These are phyloP conservation scores for Amphiduros pacificus DNA, from an alignment of 2,888 invertebrate genomes.

Conservation along the genomic window DNA sequence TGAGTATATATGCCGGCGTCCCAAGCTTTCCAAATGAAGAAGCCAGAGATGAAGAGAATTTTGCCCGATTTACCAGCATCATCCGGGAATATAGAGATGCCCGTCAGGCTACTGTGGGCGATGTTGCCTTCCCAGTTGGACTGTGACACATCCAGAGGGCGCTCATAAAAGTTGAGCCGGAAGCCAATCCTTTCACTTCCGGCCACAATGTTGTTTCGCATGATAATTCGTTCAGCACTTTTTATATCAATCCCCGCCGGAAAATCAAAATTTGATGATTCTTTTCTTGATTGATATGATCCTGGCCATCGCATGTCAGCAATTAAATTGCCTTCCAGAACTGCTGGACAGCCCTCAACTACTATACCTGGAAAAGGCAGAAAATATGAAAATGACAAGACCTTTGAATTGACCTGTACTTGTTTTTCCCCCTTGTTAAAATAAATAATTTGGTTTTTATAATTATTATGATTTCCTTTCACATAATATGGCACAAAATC, in stretches of 20 bases:
- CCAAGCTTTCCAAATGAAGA: neutral
- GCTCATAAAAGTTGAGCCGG: slow-evolving; percentile 12
- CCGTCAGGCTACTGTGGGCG: slow-evolving; percentile 5
- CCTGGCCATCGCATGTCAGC: neutral
- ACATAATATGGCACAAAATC: no score
- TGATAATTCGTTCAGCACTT: neutral
- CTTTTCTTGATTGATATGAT: neutral
- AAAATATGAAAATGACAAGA: no score
- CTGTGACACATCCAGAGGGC: slow-evolving; percentile 14
- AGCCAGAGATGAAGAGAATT: neutral
- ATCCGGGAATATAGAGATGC: neutral
- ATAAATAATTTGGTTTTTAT: no score
- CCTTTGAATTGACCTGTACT: no score
- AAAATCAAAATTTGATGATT: neutral
- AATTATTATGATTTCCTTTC: no score
- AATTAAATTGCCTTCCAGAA: no score
- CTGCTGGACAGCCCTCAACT: no score
- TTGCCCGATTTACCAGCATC: neutral
- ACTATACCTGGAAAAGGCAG: no score
- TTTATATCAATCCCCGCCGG: neutral
- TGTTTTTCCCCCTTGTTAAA: no score
- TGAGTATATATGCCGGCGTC: neutral
- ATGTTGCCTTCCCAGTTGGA: slow-evolving; percentile 8
- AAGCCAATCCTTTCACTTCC: slow-evolving; percentile 40
- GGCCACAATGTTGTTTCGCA: slow-evolving; percentile 40